Percentiles rank a stretch among this genome's conserved stretches.
These are phyloP conservation scores for Nyctibius grandis DNA, from an alignment of 2,797 vertebrate species.

Conservation along the genomic window DNA sequence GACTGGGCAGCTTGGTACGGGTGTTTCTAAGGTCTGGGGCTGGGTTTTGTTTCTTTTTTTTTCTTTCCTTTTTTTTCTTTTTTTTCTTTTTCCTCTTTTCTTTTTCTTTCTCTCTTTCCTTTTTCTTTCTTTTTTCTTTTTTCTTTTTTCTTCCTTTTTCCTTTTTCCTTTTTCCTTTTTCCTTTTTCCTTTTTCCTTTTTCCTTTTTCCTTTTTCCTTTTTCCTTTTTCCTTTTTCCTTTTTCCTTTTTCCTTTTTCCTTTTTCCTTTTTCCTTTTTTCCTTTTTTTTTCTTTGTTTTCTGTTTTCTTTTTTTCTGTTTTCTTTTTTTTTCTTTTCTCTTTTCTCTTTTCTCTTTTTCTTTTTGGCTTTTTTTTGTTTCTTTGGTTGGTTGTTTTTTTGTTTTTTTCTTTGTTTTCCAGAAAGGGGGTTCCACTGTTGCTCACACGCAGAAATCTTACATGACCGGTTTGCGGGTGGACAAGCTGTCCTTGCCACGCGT, in stretches of 20 bases:
- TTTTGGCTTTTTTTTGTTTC: too few relatives aligned
- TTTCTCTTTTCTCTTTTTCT: too few relatives aligned
- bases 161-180: fast-evolving
- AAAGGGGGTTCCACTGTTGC: fast-evolving
- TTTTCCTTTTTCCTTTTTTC: not conserved
- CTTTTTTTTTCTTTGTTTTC: too few relatives aligned
- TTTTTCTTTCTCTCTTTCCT: not conserved
- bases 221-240: not conserved
- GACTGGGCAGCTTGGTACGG: not conserved
- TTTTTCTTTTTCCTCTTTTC: not conserved
- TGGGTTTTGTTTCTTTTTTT: not conserved
- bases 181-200: too few relatives aligned
- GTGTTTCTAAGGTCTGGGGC: not conserved
- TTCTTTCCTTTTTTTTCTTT: too few relatives aligned
- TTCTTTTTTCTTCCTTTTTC: not conserved
- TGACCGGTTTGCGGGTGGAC: fast-evolving
- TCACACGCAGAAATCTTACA: too few relatives aligned
- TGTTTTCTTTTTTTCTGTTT: not conserved
- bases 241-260: too few relatives aligned
- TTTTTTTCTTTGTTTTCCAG: not conserved
- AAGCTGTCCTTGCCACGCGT: not conserved
- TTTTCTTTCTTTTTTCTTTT: too few relatives aligned
- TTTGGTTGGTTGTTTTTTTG: not conserved
- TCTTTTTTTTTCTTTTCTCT: too few relatives aligned
- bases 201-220: too few relatives aligned